A percentile compares a stretch with the other conserved stretches of the same genome.
phyloP scores from a whole-genome alignment of 2,888 invertebrate genomes.

The Conomelus anceps region DNA sequence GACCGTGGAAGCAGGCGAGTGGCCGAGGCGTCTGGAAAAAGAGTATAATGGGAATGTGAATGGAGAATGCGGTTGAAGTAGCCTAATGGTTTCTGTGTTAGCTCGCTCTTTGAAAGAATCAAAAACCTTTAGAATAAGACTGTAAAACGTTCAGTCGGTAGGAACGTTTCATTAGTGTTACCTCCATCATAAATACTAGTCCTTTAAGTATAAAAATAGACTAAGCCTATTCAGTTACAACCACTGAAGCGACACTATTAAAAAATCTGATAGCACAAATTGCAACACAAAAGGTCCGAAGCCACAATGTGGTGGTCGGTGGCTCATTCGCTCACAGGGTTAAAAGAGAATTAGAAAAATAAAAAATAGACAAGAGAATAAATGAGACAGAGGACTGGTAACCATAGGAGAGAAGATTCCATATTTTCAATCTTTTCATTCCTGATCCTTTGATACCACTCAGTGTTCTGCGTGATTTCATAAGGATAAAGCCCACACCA shows the following conservation, averaged over 20 bases:
- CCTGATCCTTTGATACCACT: neutral
- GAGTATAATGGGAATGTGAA: neutral
- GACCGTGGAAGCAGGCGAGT: neutral
- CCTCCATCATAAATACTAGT: neutral
- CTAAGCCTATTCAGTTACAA: neutral
- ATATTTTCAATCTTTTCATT: neutral
- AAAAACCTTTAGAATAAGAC: neutral
- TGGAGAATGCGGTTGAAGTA: neutral
- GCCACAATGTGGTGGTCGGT: neutral
- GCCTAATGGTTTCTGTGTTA: neutral
- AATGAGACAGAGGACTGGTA: neutral
- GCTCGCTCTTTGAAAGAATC: neutral
- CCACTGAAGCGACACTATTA: neutral
- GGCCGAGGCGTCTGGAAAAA: neutral
- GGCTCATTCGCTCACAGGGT: neutral
- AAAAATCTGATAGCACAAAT: neutral
- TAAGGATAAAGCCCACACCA: neutral
- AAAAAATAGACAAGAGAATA: neutral
- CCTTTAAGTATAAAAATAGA: neutral
- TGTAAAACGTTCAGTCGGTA: neutral
- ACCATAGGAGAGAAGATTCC: neutral
- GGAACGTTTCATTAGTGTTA: neutral
- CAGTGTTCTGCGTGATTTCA: neutral
- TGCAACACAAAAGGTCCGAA: neutral
- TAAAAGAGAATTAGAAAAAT: too few relatives aligned